Evolutionary conservation across 2,888 invertebrate species (phyloP).

Genomic region (Neocrepidodera transversa): DNA sequence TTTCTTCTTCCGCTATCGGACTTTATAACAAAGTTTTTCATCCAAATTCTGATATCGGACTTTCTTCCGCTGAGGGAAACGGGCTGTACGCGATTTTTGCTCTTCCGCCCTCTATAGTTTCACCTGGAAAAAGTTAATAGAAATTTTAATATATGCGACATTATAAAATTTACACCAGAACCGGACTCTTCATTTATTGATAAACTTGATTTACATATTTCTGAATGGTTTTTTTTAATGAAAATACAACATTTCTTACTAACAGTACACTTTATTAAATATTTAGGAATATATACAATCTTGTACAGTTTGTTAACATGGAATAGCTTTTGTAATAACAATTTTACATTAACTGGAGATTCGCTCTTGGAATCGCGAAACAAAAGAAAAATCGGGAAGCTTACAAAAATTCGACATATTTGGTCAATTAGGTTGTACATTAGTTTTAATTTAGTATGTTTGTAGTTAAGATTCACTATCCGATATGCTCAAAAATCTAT

Average conservation of each 20-base stretch:
- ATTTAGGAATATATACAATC: slow-evolving; percentile 53
- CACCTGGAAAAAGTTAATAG: too few relatives aligned
- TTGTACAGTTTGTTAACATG: slow-evolving; percentile 53
- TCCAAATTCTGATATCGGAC: too few relatives aligned
- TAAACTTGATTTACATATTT: too few relatives aligned
- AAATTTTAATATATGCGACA: too few relatives aligned
- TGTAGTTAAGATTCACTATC: background rate
- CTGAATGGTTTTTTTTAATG: too few relatives aligned
- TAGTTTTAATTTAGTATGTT: background rate
- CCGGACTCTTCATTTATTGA: too few relatives aligned
- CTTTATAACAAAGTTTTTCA: too few relatives aligned
- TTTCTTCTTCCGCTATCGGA: too few relatives aligned
- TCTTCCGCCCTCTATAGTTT: too few relatives aligned
- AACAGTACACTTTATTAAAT: slow-evolving; percentile 61
- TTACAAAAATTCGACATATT: slow-evolving; percentile 48
- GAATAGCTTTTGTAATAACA: slow-evolving; percentile 50
- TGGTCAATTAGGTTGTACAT: slow-evolving; percentile 33
- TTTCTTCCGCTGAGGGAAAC: too few relatives aligned
- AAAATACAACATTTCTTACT: slow-evolving; percentile 43
- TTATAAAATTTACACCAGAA: too few relatives aligned
- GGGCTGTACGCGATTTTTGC: too few relatives aligned
- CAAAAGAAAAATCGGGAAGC: slow-evolving; percentile 55
- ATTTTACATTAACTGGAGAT: slow-evolving; percentile 46
- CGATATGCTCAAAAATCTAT: slow-evolving; percentile 15
- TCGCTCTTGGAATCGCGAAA: slow-evolving; percentile 46